These are phyloP conservation scores for Centropristis striata DNA, from an alignment of 2,113 vertebrate genomes.

Conservation along the genomic window DNA sequence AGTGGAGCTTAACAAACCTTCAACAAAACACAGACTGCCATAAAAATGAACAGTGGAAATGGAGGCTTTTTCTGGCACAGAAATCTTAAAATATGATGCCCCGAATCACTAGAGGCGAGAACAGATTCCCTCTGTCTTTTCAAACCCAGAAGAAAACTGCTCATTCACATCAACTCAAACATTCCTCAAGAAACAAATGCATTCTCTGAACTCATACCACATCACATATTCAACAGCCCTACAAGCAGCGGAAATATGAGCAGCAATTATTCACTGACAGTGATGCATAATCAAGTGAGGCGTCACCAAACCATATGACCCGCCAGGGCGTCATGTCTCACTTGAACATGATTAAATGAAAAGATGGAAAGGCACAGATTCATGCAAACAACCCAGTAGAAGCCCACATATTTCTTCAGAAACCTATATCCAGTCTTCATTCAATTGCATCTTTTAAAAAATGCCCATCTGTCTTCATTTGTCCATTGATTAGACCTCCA, in stretches of 20 bases:
- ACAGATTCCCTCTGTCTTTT: background rate
- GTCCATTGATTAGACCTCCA: conserved; percentile 16
- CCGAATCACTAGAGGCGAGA: too few species aligned
- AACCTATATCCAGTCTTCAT: background rate
- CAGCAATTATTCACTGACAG: conserved; percentile 45
- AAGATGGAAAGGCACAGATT: conserved; percentile 2
- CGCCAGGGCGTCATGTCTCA: conserved; percentile 46
- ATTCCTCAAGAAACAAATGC: background rate
- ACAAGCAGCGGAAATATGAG: conserved; percentile 27
- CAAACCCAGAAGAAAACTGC: background rate
- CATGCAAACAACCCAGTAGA: background rate
- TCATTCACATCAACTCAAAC: background rate
- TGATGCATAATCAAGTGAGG: conserved; percentile 53
- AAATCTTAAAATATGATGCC: conserved; percentile 1
- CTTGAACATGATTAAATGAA: conserved; percentile 41
- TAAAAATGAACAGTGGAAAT: background rate
- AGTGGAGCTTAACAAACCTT: conserved; percentile 40
- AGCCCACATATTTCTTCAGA: background rate
- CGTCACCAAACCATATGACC: conserved; percentile 48
- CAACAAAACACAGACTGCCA: conserved; percentile 10
- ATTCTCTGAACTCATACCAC: background rate
- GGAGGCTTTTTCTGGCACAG: background rate
- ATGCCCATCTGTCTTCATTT: conserved; percentile 15
- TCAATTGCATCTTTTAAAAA: conserved; percentile 19
- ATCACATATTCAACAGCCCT: conserved; percentile 6